Evolutionary conservation across 2,797 vertebrate species (phyloP).

Genomic region (Peromyscus aztecus): DNA sequence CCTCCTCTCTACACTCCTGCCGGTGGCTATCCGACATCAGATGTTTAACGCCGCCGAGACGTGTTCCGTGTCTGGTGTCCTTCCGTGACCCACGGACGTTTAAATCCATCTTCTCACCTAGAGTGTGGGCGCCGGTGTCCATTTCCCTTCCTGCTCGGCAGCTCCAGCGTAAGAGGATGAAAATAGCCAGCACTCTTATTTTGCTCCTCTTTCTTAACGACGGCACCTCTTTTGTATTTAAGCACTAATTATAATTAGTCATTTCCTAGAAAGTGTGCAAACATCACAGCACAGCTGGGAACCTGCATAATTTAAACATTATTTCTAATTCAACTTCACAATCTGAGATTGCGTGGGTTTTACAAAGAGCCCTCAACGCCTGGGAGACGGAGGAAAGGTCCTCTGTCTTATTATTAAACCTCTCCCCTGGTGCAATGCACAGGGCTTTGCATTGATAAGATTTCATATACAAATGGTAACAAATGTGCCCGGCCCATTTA

Average conservation of each 20-base stretch:
- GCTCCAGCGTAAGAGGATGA: background rate
- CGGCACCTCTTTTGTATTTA: conserved; percentile 77
- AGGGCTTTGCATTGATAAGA: background rate
- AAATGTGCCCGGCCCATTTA: conserved; percentile 56
- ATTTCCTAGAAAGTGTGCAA: conserved; percentile 84
- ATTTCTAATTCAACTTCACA: conserved; percentile 78
- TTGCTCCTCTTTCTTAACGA: conserved; percentile 58
- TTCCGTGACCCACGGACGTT: background rate
- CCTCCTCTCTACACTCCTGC: background rate
- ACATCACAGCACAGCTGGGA: conserved; percentile 78
- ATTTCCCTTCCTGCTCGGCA: background rate
- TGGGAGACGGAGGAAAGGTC: background rate
- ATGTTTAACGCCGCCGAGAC: background rate
- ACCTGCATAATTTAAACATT: conserved; percentile 81
- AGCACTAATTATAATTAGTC: conserved; percentile 79
- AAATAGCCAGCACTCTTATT: background rate
- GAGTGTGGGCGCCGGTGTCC: background rate
- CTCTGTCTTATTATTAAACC: conserved; percentile 21
- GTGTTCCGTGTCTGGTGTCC: background rate
- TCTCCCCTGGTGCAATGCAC: background rate
- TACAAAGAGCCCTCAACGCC: conserved; percentile 49
- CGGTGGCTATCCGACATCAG: background rate
- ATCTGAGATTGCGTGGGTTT: conserved; percentile 69
- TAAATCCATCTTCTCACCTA: conserved; percentile 43
- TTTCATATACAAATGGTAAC: conserved; percentile 48